Evolutionary conservation across 2,797 vertebrate genomes (phyloP).

Genomic region (Hypotaenidia philippensis): DNA sequence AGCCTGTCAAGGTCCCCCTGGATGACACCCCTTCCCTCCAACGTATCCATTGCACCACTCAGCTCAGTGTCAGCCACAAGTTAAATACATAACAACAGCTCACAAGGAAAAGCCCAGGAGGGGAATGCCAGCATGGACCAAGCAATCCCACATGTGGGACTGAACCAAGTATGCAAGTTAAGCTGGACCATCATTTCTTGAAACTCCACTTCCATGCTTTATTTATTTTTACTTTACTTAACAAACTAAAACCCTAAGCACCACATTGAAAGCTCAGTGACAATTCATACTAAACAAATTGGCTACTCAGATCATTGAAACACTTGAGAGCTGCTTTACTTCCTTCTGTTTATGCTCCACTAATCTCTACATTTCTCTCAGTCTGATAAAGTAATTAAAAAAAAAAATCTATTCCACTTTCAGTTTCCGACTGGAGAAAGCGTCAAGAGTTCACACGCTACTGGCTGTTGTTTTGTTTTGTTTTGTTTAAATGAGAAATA

Average conservation of each 20-base stretch:
- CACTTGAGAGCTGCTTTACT: neutral
- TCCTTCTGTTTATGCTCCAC: slow-evolving; percentile 22
- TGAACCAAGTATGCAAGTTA: neutral
- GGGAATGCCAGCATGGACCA: rapidly evolving
- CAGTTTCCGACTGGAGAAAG: slow-evolving; percentile 6
- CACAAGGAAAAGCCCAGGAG: neutral
- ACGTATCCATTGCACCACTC: neutral
- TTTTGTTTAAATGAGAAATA: neutral
- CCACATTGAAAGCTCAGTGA: slow-evolving; percentile 2
- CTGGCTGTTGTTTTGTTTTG: no score
- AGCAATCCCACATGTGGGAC: rapidly evolving
- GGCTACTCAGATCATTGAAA: neutral
- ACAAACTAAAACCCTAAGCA: neutral
- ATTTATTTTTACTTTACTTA: neutral
- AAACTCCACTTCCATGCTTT: neutral
- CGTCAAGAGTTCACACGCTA: neutral
- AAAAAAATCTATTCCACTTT: slow-evolving; percentile 11
- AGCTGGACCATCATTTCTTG: neutral
- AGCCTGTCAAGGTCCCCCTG: neutral
- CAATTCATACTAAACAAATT: slow-evolving; percentile 9
- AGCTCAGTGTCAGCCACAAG: neutral
- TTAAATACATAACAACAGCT: neutral
- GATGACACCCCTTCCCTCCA: neutral
- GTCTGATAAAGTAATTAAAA: slow-evolving; percentile 2
- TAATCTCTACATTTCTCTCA: slow-evolving; percentile 23